These are phyloP conservation scores for human (Homo sapiens) DNA, from an alignment of 2,113 vertebrate species.

Conservation along the genomic window GRCh38 chr20:24294501-24295000, in stretches of 20 bases:
- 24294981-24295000: neutral
- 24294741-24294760: neutral
- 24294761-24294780: neutral
- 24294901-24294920: no score
- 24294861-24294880: neutral
- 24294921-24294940: neutral
- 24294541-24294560: neutral
- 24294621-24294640: neutral
- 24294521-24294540: neutral
- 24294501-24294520: neutral
- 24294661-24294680: neutral
- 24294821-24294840: neutral
- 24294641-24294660: neutral
- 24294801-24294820: neutral
- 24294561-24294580: accelerated
- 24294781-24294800: neutral
- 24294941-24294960: no score
- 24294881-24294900: neutral
- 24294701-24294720: neutral
- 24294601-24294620: neutral
- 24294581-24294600: neutral
- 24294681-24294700: neutral
- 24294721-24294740: neutral
- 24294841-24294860: neutral
- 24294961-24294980: neutral